These are phyloP conservation scores for Zele albiditarsus DNA, from an alignment of 2,888 invertebrate genomes.

Conservation along the genomic window DNA sequence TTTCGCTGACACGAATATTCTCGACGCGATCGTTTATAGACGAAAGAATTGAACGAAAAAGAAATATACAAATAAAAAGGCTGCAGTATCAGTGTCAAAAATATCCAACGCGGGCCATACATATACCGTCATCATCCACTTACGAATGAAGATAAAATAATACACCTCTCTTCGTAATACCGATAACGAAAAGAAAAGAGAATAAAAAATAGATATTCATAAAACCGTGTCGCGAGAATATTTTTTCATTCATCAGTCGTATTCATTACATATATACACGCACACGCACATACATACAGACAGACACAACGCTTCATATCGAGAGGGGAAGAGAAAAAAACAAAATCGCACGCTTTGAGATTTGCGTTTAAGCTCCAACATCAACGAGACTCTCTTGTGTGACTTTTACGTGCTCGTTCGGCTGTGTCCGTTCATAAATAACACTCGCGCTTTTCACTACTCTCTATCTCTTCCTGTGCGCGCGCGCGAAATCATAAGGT, in stretches of 20 bases:
- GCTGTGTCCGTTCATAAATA: background rate
- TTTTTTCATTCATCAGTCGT: background rate
- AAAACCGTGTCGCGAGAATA: background rate
- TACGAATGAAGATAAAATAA: background rate
- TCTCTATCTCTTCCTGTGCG: background rate
- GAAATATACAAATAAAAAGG: background rate
- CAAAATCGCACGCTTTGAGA: slow-evolving; percentile 3
- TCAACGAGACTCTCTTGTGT: slow-evolving; percentile 7
- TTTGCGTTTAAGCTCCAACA: background rate
- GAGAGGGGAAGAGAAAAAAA: background rate
- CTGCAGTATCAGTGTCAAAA: slow-evolving; percentile 4
- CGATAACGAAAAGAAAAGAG: slow-evolving; percentile 6
- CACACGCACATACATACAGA: background rate
- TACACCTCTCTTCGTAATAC: background rate
- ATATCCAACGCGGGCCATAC: background rate
- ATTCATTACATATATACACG: background rate
- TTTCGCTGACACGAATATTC: slow-evolving; percentile 20
- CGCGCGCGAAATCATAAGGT: slow-evolving; percentile 33
- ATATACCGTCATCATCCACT: background rate
- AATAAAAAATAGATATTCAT: slow-evolving; percentile 6
- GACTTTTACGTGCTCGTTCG: background rate
- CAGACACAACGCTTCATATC: background rate
- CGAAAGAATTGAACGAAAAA: background rate
- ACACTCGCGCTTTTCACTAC: background rate
- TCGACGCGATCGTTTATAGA: slow-evolving; percentile 5